Conservation (phyloP, 2,888 invertebrate species). For the Drosophila putrida region DNA sequence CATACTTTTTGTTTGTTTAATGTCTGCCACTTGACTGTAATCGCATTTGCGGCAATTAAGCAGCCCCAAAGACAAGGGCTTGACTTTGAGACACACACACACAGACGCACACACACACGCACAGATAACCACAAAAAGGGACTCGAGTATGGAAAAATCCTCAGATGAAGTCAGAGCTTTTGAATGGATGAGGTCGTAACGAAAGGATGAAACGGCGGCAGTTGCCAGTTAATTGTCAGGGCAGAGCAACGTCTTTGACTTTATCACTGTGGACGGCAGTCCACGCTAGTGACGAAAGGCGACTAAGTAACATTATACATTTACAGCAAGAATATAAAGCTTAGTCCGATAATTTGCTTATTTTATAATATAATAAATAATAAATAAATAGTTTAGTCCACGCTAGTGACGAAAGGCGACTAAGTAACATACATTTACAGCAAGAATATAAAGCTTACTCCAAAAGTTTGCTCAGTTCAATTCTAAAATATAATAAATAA, state of each 20-base stretch:
- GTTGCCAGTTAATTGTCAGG: conserved; percentile 65
- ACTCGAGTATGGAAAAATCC: no score
- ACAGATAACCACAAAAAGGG: not conserved
- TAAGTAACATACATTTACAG: no score
- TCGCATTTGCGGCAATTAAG: conserved; percentile 85
- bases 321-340: no score
- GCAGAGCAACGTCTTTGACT: conserved; percentile 58
- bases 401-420: no score
- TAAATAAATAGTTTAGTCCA: no score
- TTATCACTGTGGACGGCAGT: not conserved
- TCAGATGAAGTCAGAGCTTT: not conserved
- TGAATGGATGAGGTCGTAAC: conserved; percentile 18
- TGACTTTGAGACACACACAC: conserved; percentile 65
- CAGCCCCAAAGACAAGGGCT: conserved; percentile 68
- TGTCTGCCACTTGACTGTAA: conserved; percentile 84
- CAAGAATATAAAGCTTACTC: no score
- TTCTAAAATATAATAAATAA: no score
- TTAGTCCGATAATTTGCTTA: no score
- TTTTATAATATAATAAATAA: no score
- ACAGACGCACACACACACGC: conserved; percentile 10
- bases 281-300: no score
- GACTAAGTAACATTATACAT: no score
- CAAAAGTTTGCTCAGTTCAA: no score
- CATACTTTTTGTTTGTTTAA: conserved; percentile 79
- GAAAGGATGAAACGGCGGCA: conserved; percentile 33